Percentiles rank a stretch among this genome's conserved stretches.
phyloP scores from a whole-genome alignment of 2,888 invertebrate genomes.

The Melanostoma mellinum region DNA sequence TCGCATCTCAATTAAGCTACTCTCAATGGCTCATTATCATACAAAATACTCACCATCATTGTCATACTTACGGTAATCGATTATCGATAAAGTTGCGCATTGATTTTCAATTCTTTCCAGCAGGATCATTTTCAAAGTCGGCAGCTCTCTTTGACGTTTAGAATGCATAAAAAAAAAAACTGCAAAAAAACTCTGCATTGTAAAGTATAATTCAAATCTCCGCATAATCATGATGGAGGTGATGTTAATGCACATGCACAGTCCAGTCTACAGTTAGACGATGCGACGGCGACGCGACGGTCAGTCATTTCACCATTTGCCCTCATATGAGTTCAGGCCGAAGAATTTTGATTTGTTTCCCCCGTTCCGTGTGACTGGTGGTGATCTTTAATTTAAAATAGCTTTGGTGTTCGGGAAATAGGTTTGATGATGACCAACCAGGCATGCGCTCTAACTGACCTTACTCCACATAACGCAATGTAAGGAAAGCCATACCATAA shows the following conservation, averaged over 20 bases:
- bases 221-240: conserved; percentile 14
- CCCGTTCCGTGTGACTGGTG: conserved; percentile 39
- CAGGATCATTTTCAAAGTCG: conserved; percentile 17
- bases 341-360: conserved; percentile 57
- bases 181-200: background rate
- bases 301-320: too few relatives aligned
- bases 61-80: conserved; percentile 60
- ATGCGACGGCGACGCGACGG: too few relatives aligned
- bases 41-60: conserved; percentile 42
- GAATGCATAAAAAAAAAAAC: conserved; percentile 16
- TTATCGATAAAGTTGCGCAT: conserved; percentile 49
- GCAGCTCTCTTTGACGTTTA: conserved; percentile 43
- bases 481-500: conserved; percentile 25
- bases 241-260: too few relatives aligned
- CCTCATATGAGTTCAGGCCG: too few relatives aligned
- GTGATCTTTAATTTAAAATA: conserved; percentile 46
- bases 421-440: background rate
- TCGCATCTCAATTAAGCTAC: conserved; percentile 2
- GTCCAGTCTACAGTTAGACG: too few relatives aligned
- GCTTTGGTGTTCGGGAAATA: conserved; percentile 2
- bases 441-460: conserved; percentile 27
- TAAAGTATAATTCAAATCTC: conserved; percentile 34
- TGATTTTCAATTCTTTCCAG: background rate
- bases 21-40: conserved; percentile 46
- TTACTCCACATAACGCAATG: conserved; percentile 16